Evolutionary conservation across 2,797 vertebrate genomes (phyloP), one percentile per base, ranked within the genome.

Genomic region (Eospalax fontanierii): DNA sequence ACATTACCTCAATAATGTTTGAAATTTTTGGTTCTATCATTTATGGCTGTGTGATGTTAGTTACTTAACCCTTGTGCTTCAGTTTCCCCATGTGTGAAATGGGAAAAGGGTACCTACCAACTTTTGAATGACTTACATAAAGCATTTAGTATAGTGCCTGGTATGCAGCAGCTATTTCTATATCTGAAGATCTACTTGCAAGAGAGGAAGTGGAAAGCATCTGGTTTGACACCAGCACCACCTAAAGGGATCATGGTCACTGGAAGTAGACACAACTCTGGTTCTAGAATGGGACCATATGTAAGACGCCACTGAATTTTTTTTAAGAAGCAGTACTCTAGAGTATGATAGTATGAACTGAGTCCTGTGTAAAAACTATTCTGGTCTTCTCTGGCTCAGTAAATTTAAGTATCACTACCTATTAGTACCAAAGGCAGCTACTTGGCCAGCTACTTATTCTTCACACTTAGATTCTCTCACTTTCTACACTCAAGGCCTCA

Each of bases 11-110:
- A 71, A 87, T 73, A 80, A 5, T 50, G 57, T 91, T 95, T 81
- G 26, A 87, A 93, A 87, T 28, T n/a, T 70, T 71, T 83, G 50
- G 35, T 63, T 96, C 46, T 70, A 79, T 59, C 35, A 66, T 76
- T 89, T 94, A 89, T 26, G n/a, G 73, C 50, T 89, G 35, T 54
- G 65, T 89, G 40, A 82, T 75, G 33, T 68, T 16, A 79, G 8
- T 70, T 65, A 59, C 33, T 75, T 66, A 80, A 30, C 65, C 28
- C 79, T 33, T 59, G 54, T 80, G 78, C 57, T n/a, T 80, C 75
- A 57, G 33, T 38, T 59, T 38, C 78, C 22, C 22, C 2, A 28
- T 76, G n/a, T 80, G 6, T 80, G 78, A 57, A 80, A 59, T 38
- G 6, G 54, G 33, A 35, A 59, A 59, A 80, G 30, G 50, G 33